Evolutionary conservation across 2,888 invertebrate genomes (phyloP), one percentile per base, ranked within the genome.

Genomic region (Sminthurinus aureus): DNA sequence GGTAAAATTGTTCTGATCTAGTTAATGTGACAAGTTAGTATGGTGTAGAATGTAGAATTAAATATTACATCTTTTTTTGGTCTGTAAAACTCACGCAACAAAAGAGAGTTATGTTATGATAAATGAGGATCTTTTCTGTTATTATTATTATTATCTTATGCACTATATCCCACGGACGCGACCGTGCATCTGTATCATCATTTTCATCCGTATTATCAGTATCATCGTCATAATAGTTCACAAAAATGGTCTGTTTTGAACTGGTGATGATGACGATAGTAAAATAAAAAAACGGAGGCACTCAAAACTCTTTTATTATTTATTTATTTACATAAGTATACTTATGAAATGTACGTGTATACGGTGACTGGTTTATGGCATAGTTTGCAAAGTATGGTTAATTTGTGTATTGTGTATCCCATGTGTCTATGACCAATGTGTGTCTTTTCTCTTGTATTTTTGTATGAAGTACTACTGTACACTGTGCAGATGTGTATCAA

Each of bases 311-410:
- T n/a, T n/a, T n/a, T 71, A 71, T 24, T 71, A 71, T 71, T 71
- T 71, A 71, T 71, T 71, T 71, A 15, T 71, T 71, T 71, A 71
- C 71, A 26, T 24, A 24, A 69, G 11, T 20, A 4, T 18, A n/a
- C 38, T 4, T n/a, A 18, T n/a, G 18, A 18, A 64, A n/a, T 64
- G 15, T 1, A 15, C 9, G 64, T 58, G 38, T 38, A 38, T 6
- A n/a, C 20, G 67, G 6, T 67, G 67, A n/a, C 22, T 3, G 22
- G 20, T 11, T 12, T 3, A 12, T 22, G 22, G 24, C 12, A 71
- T 71, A 26, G 71, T 71, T 71, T 71, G 26, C 71, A 71, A 71
- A 71, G 71, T 71, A 71, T 71, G 71, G 71, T 71, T 71, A 71
- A 71, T 71, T 71, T 71, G 58, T 2, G n/a, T 22, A 67, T 67